A percentile compares a stretch with the other conserved stretches of the same genome.
phyloP scores from a whole-genome alignment of 2,113 vertebrate species.

The Aegithalos caudatus region DNA sequence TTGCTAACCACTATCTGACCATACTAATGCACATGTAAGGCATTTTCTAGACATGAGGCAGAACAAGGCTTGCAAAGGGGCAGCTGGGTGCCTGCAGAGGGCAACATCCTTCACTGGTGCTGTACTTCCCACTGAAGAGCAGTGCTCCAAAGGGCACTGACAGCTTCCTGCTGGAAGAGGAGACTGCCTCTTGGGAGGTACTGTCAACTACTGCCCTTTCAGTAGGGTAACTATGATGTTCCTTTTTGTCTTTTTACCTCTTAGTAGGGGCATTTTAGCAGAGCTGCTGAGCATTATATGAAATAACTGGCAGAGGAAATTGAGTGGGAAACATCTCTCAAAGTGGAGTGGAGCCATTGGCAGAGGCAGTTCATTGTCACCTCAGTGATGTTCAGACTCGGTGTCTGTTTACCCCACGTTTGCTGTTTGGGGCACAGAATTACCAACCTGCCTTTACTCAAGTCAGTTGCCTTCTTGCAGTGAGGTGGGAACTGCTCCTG shows the following conservation, averaged over 20 bases:
- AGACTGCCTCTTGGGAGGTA: not conserved
- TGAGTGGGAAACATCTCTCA: not conserved
- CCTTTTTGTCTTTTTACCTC: conserved; percentile 39
- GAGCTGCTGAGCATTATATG: not conserved
- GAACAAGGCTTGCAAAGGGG: conserved; percentile 6
- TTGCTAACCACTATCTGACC: conserved; percentile 68
- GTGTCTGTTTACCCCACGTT: not conserved
- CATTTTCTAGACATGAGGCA: not conserved
- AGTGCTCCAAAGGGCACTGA: conserved; percentile 26
- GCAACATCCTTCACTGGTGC: conserved; percentile 35
- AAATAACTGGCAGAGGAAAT: not conserved
- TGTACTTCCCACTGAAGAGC: conserved; percentile 41
- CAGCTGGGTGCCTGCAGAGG: conserved; percentile 31
- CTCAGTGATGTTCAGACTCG: not conserved
- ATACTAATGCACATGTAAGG: conserved; percentile 11
- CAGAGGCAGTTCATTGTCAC: conserved; percentile 3
- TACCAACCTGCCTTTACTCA: conserved; percentile 41
- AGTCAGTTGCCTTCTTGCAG: conserved; percentile 47
- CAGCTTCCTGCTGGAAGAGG: conserved; percentile 29
- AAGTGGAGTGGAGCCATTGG: not conserved
- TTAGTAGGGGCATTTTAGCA: not conserved
- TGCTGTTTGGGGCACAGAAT: not conserved
- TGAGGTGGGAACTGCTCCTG: conserved; percentile 25
- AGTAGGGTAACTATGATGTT: not conserved
- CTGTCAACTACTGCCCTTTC: not conserved